Evolutionary conservation across 2,113 vertebrate genomes (phyloP), one percentile per base, ranked within the genome.

Genomic region (Psephotus haematonotus): DNA sequence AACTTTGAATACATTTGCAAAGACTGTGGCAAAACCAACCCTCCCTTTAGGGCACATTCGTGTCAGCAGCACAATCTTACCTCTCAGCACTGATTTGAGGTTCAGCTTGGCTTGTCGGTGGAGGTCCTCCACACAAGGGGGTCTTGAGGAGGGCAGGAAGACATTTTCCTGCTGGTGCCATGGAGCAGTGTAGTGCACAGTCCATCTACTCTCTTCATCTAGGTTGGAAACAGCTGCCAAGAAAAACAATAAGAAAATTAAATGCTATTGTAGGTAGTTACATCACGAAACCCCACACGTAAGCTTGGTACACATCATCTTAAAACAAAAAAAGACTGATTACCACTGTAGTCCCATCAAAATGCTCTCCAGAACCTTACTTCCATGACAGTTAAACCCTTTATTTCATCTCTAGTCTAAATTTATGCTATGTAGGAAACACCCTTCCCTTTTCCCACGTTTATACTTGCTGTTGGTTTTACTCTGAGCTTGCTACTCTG

Each of bases 101-200:
- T 99, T 99, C 97, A 99, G 98, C 96, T 99, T 99, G 96, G 99
- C 99, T 97, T 99, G 99, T 17, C 98, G 99, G 96, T 99, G 99
- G 90, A 99, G 98, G 96, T 99, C 99, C 65, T 99, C 99, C 80
- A 99, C 99, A 11, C 99, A 99, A 39, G 99, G 97, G 2, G 99
- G 99, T 95, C 99, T 98, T 35, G 98, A 98, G 74, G 98, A 95
- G 2, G 99, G 99, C 57, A 99, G 97, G 96, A 99, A 99, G 52
- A 99, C 99, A 52, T 99, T 99, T 95, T 99, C 99, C 97, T 99
- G 99, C 97, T 99, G 99, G 93, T 99, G 99, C 99, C 99, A 99
- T 0, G 99, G 99, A 17, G 99, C 99, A 2, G 98, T 99, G 96
- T 99, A 99, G 95, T 99, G 99, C 69, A 99, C 99, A 1, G 99